These are phyloP conservation scores for Steinernema scapterisci DNA, from an alignment of 2,888 invertebrate species.

Conservation along the genomic window DNA sequence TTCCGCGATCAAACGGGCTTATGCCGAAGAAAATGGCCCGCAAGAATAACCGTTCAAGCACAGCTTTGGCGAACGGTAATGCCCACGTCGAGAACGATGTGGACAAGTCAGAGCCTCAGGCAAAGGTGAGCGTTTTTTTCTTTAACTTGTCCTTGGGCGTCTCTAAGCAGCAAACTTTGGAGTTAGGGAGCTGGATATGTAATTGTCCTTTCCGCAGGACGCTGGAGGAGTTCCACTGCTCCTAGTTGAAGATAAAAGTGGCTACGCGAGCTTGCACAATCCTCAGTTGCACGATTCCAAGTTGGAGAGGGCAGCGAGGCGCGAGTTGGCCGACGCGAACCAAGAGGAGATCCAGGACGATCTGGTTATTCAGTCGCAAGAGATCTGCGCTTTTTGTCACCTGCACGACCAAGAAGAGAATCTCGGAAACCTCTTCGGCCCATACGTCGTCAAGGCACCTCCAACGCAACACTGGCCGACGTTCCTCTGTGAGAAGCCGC, in stretches of 20 bases:
- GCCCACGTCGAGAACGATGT: constrained; percentile 5
- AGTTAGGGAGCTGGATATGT: not conserved
- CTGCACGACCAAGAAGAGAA: constrained; percentile 8
- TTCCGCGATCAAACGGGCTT: constrained; percentile 7
- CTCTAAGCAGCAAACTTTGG: not conserved
- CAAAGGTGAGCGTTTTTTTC: not conserved
- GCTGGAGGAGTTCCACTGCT: not conserved
- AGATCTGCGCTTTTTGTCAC: constrained; percentile 4
- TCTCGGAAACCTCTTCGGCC: constrained; percentile 15
- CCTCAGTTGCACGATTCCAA: not conserved
- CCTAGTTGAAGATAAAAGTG: constrained; percentile 20
- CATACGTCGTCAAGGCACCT: constrained; percentile 8
- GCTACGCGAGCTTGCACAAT: not conserved
- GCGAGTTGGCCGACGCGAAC: not conserved
- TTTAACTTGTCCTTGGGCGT: not conserved
- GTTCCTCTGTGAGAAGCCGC: not conserved
- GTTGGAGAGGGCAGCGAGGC: not conserved
- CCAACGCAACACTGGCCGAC: not conserved
- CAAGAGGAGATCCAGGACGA: not conserved
- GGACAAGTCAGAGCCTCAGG: not conserved
- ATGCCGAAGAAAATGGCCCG: constrained; percentile 22
- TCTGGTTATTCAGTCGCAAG: not conserved
- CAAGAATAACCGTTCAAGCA: constrained; percentile 21
- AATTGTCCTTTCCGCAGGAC: constrained; percentile 17
- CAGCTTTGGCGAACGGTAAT: constrained; percentile 6